Evolutionary conservation across 2,888 invertebrate genomes (phyloP).

Genomic region (Tenthredo notha): DNA sequence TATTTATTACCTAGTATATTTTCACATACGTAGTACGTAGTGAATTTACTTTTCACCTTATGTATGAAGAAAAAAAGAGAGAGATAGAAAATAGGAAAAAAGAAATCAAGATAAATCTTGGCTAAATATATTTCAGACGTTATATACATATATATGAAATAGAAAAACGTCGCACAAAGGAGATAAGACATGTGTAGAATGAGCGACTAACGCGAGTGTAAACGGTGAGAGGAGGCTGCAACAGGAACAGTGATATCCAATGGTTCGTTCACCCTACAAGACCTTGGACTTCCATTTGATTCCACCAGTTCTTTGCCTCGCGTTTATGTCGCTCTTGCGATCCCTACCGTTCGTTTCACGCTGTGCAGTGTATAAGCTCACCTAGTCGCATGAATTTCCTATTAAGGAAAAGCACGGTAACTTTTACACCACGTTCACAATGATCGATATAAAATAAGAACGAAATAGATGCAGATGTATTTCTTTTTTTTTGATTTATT

Average conservation of each 20-base stretch:
- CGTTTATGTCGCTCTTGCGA: conserved; percentile 16
- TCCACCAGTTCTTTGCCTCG: conserved; percentile 47
- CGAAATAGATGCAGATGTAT: background rate
- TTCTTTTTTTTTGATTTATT: background rate
- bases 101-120: background rate
- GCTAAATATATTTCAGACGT: background rate
- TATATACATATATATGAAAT: background rate
- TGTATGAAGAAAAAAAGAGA: background rate
- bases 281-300: conserved; percentile 63
- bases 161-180: background rate
- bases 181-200: conserved; percentile 1
- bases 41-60: background rate
- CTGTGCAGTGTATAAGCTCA: background rate
- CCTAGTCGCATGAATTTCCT: background rate
- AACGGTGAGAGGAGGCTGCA: conserved; percentile 51
- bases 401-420: background rate
- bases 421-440: background rate
- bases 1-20: background rate
- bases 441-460: background rate
- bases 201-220: conserved; percentile 25
- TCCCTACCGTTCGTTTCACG: conserved; percentile 23
- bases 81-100: background rate
- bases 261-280: conserved; percentile 67
- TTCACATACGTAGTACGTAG: conserved; percentile 2
- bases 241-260: conserved; percentile 57